Conservation (phyloP, 2,888 invertebrate species). For the Acanthacorydalis orientalis region DNA sequence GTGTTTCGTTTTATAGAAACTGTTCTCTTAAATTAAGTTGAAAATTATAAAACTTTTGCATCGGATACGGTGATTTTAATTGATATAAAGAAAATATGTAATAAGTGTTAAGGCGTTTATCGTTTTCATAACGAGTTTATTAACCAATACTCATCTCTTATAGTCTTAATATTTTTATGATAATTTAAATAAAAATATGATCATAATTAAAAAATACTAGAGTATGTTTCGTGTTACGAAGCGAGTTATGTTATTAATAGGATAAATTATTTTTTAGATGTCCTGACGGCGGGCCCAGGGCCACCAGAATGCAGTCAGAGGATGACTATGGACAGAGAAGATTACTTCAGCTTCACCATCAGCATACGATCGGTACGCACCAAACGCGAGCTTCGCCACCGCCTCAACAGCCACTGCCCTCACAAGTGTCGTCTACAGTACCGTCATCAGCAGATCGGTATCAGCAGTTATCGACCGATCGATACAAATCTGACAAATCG, state of each 20-base stretch:
- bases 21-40: too few relatives aligned
- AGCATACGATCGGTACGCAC: slow-evolving; percentile 1
- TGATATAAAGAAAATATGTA: too few relatives aligned
- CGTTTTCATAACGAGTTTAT: not conserved
- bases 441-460: slow-evolving; percentile 10
- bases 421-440: slow-evolving; percentile 4
- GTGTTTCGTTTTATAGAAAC: too few relatives aligned
- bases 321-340: slow-evolving; percentile 21
- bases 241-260: not conserved
- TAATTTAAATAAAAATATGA: too few relatives aligned
- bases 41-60: too few relatives aligned
- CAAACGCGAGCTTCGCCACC: slow-evolving; percentile 25
- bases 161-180: not conserved
- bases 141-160: not conserved
- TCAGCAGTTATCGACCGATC: slow-evolving; percentile 19
- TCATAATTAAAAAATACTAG: too few relatives aligned
- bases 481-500: slow-evolving; percentile 32
- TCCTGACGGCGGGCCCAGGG: slow-evolving; percentile 48
- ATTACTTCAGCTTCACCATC: slow-evolving; percentile 6
- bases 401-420: slow-evolving; percentile 25
- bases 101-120: too few relatives aligned
- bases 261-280: slow-evolving; percentile 29
- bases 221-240: not conserved
- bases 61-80: too few relatives aligned
- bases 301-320: slow-evolving; percentile 41